Evolutionary conservation across 1,140 invertebrate species (phyloP), one percentile per base, ranked within the genome.

Genomic region (Trachymyrmex cornetzi): DNA sequence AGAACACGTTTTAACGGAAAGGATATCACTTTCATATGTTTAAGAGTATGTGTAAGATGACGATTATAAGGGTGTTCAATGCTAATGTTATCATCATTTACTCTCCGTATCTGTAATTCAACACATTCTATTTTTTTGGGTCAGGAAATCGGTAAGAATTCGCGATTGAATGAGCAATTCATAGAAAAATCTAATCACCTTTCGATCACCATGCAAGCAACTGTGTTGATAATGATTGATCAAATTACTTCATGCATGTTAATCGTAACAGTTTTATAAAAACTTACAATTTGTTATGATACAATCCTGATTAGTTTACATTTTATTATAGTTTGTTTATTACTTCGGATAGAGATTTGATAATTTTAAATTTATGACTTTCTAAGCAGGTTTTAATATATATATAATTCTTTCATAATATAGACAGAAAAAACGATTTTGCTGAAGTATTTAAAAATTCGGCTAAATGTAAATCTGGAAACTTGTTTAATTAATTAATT

Each of bases 21-120:
- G 77, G 63, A 88, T 87, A 85, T 88, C 53, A 69, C 64, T 89
- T 80, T 75, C 79, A 53, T 53, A 55, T n/a, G 9, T 34, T 5
- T 38, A 12, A 24, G n/a, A 48, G 9, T 14, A 59, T 12, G 24
- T 61, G 22, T 14, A 64, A 71, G 30, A 77, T 77, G 30, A 59
- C 27, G 27, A 55, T 27, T 24, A 66, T 48, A 59, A 59, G 34
- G 88, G 57, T 59, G 72, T 75, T 80, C 80, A 75, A 71, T 59
- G 19, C 59, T 50, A 7, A 61, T 12, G 14, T 50, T 44, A 7
- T 67, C 55, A 53, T 22, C 22, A 55, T 57, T 80, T 67, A 55
- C n/a, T 59, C 12, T 22, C 22, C 7, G 12, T 12, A 12, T 0
- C 24, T 27, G 1, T 34, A 22, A 14, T 38, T 57, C 1, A 59